Conservation (phyloP, 2,113 vertebrate genomes). For the Xenopus laevis region DNA sequence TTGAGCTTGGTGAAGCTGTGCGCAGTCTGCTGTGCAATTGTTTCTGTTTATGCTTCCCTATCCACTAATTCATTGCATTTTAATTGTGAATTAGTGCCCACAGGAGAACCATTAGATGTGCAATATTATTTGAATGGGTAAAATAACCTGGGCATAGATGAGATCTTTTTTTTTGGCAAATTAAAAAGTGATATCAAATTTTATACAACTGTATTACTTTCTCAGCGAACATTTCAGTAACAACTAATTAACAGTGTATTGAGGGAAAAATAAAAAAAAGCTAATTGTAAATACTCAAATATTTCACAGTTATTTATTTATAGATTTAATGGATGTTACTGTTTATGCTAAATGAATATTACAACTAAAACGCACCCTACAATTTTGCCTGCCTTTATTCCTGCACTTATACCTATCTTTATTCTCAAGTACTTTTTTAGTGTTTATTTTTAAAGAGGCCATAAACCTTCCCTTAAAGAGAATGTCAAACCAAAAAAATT, state of each 20-base stretch:
- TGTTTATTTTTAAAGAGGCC: too few relatives aligned
- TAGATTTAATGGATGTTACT: too few relatives aligned
- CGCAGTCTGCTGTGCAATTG: conserved; percentile 37
- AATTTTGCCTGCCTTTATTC: too few relatives aligned
- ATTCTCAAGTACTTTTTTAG: too few relatives aligned
- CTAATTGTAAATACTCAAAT: too few relatives aligned
- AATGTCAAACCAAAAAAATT: too few relatives aligned
- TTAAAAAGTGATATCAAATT: conserved; percentile 28
- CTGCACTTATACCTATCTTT: too few relatives aligned
- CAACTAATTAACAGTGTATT: conserved; percentile 28
- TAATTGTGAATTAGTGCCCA: conserved; percentile 36
- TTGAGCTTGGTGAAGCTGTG: conserved; percentile 28
- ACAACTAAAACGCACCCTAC: too few relatives aligned
- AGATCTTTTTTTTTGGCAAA: conserved; percentile 12
- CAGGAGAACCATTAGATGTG: conserved; percentile 28
- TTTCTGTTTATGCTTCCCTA: conserved; percentile 35
- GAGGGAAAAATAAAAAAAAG: too few relatives aligned
- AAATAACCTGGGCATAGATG: conserved; percentile 22
- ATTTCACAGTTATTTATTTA: too few relatives aligned
- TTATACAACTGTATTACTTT: conserved; percentile 27
- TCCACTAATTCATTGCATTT: conserved; percentile 42
- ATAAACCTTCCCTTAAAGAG: too few relatives aligned
- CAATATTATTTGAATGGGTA: conserved; percentile 25
- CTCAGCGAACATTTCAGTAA: conserved; percentile 1
- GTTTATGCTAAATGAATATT: too few relatives aligned